Conservation (phyloP, 2,888 invertebrate genomes). For the Nudaria mundana region DNA sequence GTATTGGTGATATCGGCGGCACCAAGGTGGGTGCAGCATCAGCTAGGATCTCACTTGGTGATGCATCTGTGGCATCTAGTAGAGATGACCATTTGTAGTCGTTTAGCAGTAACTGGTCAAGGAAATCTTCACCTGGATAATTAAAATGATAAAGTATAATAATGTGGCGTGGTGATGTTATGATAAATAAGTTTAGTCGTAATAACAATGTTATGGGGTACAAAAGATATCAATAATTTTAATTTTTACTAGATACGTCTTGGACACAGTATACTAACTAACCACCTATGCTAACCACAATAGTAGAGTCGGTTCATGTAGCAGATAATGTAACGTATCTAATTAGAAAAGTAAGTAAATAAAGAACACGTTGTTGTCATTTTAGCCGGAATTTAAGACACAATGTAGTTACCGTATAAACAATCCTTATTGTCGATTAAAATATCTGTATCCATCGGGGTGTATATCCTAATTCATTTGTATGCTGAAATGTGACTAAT, state of each 20-base stretch:
- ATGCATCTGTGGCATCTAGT: conserved; percentile 67
- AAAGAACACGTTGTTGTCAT: conserved; percentile 49
- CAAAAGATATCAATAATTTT: no score
- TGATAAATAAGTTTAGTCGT: no score
- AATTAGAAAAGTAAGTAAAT: neutral
- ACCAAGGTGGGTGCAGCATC: conserved; percentile 66
- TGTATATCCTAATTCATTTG: conserved; percentile 15
- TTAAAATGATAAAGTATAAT: neutral
- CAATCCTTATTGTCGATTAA: conserved; percentile 60
- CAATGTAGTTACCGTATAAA: conserved; percentile 58
- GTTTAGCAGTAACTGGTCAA: conserved; percentile 63
- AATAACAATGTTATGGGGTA: no score
- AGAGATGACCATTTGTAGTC: conserved; percentile 71
- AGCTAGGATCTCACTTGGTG: conserved; percentile 74
- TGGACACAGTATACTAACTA: no score
- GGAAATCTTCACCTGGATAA: conserved; percentile 65
- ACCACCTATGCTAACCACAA: no score
- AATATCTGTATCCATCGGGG: conserved; percentile 74
- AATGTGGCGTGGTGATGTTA: no score
- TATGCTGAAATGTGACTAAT: conserved; percentile 8
- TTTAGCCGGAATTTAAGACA: conserved; percentile 33
- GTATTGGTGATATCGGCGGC: conserved; percentile 62
- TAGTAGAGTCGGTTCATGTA: no score
- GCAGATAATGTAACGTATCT: no score
- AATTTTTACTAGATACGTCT: no score